phyloP scores from a whole-genome alignment of 2,797 vertebrate genomes.

The Lepus oiostolus region DNA sequence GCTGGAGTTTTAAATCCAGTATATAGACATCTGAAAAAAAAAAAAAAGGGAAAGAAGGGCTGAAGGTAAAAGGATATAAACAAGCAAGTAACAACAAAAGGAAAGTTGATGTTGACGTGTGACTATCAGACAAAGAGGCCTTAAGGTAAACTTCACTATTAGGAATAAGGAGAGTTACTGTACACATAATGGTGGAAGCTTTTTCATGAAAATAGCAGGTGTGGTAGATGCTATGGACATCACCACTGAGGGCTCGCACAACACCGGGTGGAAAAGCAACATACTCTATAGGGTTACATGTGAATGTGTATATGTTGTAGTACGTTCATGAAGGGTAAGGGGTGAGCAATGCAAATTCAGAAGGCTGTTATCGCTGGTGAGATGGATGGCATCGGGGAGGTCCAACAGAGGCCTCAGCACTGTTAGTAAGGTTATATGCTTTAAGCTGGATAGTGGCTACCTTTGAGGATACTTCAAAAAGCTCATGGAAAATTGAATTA shows the following conservation, averaged over 20 bases:
- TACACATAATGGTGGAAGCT: neutral
- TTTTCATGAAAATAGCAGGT: neutral
- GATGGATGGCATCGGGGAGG: neutral
- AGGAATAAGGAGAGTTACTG: neutral
- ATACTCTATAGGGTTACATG: neutral
- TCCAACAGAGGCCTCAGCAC: neutral
- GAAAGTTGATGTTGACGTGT: neutral
- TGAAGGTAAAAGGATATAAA: slow-evolving; percentile 11
- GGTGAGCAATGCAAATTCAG: neutral
- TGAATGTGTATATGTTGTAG: neutral
- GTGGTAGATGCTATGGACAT: neutral
- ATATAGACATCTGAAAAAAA: neutral
- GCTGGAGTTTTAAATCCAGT: neutral
- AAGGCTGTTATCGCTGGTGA: neutral
- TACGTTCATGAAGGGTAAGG: neutral
- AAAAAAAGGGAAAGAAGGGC: neutral
- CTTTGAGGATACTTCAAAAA: neutral
- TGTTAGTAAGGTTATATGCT: neutral
- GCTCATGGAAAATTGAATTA: too few relatives aligned
- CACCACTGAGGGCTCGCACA: neutral
- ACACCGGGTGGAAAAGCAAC: neutral
- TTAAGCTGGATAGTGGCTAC: neutral
- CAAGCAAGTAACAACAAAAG: neutral
- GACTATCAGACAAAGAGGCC: neutral
- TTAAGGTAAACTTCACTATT: neutral